These are phyloP conservation scores for Avahi laniger DNA, from an alignment of 2,797 vertebrate genomes.

Conservation along the genomic window DNA sequence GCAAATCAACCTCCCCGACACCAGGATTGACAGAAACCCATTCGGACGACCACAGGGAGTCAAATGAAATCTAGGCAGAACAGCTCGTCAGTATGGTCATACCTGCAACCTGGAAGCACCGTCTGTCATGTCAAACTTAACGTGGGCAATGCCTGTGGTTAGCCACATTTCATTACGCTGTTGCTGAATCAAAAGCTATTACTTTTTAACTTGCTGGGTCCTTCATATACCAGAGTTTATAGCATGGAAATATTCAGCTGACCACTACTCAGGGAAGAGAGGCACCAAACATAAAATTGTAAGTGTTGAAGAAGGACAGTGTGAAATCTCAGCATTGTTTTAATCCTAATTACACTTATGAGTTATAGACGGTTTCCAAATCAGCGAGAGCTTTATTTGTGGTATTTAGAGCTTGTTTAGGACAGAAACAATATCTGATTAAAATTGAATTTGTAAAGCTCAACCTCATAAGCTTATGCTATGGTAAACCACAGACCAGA, in stretches of 20 bases:
- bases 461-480: slow-evolving; percentile 33
- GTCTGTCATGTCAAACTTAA: not conserved
- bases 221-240: not conserved
- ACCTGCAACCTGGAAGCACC: not conserved
- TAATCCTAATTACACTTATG: slow-evolving; percentile 41
- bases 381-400: slow-evolving; percentile 58
- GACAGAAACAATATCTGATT: slow-evolving; percentile 40
- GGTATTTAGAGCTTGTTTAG: slow-evolving; percentile 1
- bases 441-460: slow-evolving; percentile 60
- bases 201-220: slow-evolving; percentile 9
- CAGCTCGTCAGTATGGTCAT: not conserved
- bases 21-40: not conserved
- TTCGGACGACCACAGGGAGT: not conserved
- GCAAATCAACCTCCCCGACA: not conserved
- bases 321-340: slow-evolving; percentile 49
- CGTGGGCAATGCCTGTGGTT: not conserved
- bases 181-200: slow-evolving; percentile 34
- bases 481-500: slow-evolving; percentile 50
- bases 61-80: not conserved
- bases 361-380: slow-evolving; percentile 51
- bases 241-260: not conserved
- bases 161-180: not conserved
- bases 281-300: not conserved
- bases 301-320: not conserved
- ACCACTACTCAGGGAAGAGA: not conserved